Conservation (phyloP, 2,113 vertebrate species). For the Hydropotes inermis region DNA sequence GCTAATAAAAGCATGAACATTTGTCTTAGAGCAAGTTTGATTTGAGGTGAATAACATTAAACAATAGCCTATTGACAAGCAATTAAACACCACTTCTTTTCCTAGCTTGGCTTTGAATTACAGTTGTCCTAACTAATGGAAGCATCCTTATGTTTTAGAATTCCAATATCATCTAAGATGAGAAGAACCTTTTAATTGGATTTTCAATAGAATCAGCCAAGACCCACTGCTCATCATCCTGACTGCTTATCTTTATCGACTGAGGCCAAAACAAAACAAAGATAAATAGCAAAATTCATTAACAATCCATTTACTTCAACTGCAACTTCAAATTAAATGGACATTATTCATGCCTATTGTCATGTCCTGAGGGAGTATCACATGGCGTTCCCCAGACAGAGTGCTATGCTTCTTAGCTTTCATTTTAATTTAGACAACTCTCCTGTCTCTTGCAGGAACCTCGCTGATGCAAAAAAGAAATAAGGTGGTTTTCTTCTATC, state of each 20-base stretch:
- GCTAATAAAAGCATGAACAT: conserved; percentile 62
- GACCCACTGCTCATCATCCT: conserved; percentile 31
- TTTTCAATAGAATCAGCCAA: conserved; percentile 39
- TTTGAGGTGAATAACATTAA: conserved; percentile 44
- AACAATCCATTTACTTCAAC: conserved; percentile 67
- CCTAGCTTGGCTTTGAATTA: conserved; percentile 38
- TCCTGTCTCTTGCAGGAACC: not conserved
- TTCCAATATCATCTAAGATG: conserved; percentile 28
- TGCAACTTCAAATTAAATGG: conserved; percentile 43
- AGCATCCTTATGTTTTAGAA: conserved; percentile 40
- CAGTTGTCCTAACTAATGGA: conserved; percentile 47
- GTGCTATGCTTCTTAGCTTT: not conserved
- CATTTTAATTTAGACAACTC: conserved; percentile 24
- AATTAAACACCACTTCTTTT: conserved; percentile 56
- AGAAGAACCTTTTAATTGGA: conserved; percentile 62
- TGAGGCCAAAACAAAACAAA: conserved; percentile 58
- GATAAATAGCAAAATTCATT: conserved; percentile 63
- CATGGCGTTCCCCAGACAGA: not conserved
- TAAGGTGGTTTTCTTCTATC: not conserved
- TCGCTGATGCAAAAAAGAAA: not conserved
- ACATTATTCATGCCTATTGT: conserved; percentile 25
- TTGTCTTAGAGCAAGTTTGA: conserved; percentile 64
- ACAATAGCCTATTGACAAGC: conserved; percentile 62
- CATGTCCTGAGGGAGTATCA: conserved; percentile 32
- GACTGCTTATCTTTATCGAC: conserved; percentile 62